A percentile compares a stretch with the other conserved stretches of the same genome.
Conservation (phyloP, 92 coral and sea anemone species). For the Epizoanthus stellaris region DNA sequence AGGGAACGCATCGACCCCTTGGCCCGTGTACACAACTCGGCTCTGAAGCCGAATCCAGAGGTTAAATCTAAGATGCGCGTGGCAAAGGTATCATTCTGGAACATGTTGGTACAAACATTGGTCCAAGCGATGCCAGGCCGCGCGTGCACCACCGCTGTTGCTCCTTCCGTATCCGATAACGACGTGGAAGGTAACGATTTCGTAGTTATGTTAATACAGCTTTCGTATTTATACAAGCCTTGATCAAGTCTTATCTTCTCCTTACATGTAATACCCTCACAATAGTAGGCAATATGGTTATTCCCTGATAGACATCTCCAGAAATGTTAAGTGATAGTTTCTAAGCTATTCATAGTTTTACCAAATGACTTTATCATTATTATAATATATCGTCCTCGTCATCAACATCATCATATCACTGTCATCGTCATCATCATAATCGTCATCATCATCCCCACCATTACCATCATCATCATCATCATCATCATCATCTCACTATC, state of each 20-base stretch:
- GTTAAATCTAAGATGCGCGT: conserved; percentile 27
- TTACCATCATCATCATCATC: too few relatives aligned
- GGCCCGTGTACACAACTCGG: conserved; percentile 29
- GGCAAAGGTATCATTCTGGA: conserved; percentile 19
- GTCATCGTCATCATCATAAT: too few relatives aligned
- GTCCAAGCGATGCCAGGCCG: not conserved
- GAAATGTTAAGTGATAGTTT: too few relatives aligned
- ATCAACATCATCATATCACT: too few relatives aligned
- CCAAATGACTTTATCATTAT: too few relatives aligned
- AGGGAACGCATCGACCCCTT: not conserved
- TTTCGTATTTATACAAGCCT: not conserved
- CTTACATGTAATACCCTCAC: not conserved
- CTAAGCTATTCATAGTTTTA: too few relatives aligned
- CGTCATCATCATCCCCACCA: too few relatives aligned
- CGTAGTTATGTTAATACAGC: not conserved
- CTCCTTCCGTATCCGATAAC: not conserved
- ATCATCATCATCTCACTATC: too few relatives aligned
- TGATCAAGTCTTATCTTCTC: not conserved
- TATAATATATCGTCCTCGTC: too few relatives aligned
- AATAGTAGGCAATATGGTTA: not conserved
- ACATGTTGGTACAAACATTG: not conserved
- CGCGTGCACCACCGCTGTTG: not conserved
- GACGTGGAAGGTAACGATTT: not conserved
- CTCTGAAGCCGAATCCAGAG: conserved; percentile 21
- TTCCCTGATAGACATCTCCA: too few relatives aligned